A percentile compares a stretch with the other conserved stretches of the same genome.
Conservation (phyloP, 2,888 invertebrate species). For the Acanthopleura granulata region DNA sequence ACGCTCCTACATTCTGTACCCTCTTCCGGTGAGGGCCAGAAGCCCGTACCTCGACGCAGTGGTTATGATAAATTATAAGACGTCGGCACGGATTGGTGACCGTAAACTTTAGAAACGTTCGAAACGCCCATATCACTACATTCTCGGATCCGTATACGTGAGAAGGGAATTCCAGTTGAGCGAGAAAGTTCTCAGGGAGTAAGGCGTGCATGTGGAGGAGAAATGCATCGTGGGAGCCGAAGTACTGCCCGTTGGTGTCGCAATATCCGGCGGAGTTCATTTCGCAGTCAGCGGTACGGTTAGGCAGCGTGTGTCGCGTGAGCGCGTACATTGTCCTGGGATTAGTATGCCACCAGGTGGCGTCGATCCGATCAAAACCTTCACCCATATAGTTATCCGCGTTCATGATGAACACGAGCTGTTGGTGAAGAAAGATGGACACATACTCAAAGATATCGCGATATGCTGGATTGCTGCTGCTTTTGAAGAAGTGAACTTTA, state of each 20-base stretch:
- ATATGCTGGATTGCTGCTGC: background rate
- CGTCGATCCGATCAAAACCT: background rate
- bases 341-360: background rate
- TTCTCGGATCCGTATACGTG: background rate
- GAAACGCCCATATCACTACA: background rate
- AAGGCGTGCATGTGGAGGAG: background rate
- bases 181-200: background rate
- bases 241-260: background rate
- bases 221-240: background rate
- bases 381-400: background rate
- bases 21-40: background rate
- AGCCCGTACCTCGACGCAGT: background rate
- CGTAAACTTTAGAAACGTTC: background rate
- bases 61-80: background rate
- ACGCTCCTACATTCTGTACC: background rate
- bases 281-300: background rate
- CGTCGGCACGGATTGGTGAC: background rate
- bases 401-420: background rate
- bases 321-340: no score
- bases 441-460: background rate
- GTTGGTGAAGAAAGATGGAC: background rate
- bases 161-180: background rate
- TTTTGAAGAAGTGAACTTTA: background rate
- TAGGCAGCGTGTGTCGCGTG: background rate
- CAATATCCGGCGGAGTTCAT: background rate